phyloP scores from a whole-genome alignment of 2,797 vertebrate genomes.

The Mycteria americana region DNA sequence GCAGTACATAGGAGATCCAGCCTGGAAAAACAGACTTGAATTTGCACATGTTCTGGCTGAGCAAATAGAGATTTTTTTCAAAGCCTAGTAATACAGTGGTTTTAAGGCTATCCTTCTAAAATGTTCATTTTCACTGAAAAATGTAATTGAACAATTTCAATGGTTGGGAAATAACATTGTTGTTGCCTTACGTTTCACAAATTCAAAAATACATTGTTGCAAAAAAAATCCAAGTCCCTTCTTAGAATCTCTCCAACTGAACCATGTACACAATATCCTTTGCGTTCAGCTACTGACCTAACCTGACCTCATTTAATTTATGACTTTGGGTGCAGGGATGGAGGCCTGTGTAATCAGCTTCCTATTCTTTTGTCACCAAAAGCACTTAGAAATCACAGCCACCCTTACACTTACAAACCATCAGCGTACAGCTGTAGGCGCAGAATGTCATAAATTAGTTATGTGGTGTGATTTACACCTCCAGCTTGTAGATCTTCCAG shows the following conservation, averaged over 20 bases:
- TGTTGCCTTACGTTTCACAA: background rate
- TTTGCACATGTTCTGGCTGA: background rate
- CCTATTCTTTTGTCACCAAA: background rate
- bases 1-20: background rate
- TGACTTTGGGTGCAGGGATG: background rate
- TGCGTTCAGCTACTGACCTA: background rate
- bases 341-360: background rate
- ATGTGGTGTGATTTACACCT: conserved; percentile 24
- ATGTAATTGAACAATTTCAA: background rate
- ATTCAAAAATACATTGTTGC: accelerated
- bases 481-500: background rate
- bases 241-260: background rate
- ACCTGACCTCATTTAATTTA: background rate
- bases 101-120: background rate
- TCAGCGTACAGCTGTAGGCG: background rate
- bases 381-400: background rate
- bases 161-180: background rate
- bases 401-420: background rate
- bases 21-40: background rate
- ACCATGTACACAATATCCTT: background rate
- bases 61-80: background rate
- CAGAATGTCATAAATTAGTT: background rate
- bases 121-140: background rate
- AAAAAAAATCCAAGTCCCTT: background rate
- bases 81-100: background rate